Percentiles rank a stretch among this genome's conserved stretches.
These are phyloP conservation scores for Panzeria rudis DNA, from an alignment of 2,888 invertebrate species.

Conservation along the genomic window DNA sequence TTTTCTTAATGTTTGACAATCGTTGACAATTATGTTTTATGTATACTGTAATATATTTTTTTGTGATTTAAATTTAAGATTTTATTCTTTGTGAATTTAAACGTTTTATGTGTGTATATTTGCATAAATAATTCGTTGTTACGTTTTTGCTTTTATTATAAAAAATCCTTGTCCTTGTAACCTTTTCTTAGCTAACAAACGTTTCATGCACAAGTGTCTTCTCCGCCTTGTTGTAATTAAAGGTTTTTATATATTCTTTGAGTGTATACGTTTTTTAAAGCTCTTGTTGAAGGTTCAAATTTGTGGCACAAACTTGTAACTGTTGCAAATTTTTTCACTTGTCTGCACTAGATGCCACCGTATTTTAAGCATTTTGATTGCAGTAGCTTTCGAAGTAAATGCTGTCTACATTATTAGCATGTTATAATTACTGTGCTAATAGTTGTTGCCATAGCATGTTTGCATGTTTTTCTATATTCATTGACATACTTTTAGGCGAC, in stretches of 20 bases:
- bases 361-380: not conserved
- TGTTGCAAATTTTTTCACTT: conserved; percentile 32
- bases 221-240: conserved; percentile 55
- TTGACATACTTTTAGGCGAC: conserved; percentile 45
- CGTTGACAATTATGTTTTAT: not conserved
- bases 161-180: conserved; percentile 65
- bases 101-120: conserved; percentile 44
- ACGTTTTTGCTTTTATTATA: conserved; percentile 10
- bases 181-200: conserved; percentile 28
- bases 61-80: not conserved
- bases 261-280: conserved; percentile 56
- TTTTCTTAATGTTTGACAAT: not conserved
- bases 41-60: not conserved
- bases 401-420: conserved; percentile 37
- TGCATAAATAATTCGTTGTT: conserved; percentile 8
- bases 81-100: conserved; percentile 21
- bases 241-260: conserved; percentile 29
- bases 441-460: conserved; percentile 26
- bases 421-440: conserved; percentile 9
- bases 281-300: conserved; percentile 58
- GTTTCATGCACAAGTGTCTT: conserved; percentile 53
- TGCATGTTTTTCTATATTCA: not conserved
- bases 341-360: conserved; percentile 45
- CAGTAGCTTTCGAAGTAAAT: conserved; percentile 11
- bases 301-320: conserved; percentile 3